Conservation (phyloP, 2,113 vertebrate genomes). For the Channa argus region DNA sequence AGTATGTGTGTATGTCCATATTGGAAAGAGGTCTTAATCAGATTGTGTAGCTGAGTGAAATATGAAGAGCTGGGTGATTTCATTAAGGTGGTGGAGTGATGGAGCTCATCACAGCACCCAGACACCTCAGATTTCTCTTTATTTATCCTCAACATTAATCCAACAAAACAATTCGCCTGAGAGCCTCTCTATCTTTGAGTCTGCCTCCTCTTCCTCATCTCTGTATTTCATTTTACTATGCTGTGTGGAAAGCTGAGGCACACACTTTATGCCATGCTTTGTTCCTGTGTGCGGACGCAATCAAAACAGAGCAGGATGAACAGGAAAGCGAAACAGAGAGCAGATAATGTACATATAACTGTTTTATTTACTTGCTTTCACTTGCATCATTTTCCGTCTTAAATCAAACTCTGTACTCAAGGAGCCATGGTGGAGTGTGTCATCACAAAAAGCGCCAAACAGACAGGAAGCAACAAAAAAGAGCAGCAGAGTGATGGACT, state of each 20-base stretch:
- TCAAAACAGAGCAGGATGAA: conserved; percentile 26
- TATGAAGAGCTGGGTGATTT: conserved; percentile 75
- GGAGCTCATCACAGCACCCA: conserved; percentile 67
- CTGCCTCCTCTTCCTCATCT: neutral
- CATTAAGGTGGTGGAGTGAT: conserved; percentile 76
- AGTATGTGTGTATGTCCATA: conserved; percentile 21
- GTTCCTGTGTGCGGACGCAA: conserved; percentile 36
- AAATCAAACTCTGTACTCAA: conserved; percentile 48
- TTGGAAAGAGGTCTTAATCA: conserved; percentile 55
- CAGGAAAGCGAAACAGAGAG: conserved; percentile 24
- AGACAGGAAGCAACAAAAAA: neutral
- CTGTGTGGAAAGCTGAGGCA: conserved; percentile 36
- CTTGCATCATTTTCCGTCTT: conserved; percentile 54
- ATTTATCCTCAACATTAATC: conserved; percentile 79
- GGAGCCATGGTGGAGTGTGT: conserved; percentile 33
- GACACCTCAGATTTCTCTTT: conserved; percentile 68
- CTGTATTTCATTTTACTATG: conserved; percentile 44
- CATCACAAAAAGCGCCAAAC: conserved; percentile 25
- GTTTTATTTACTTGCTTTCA: conserved; percentile 62
- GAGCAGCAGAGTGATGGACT: neutral
- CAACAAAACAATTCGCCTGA: conserved; percentile 76
- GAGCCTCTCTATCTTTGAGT: conserved; percentile 59
- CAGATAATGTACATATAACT: conserved; percentile 56
- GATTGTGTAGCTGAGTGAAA: conserved; percentile 67
- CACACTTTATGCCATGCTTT: conserved; percentile 40